Base-by-base conservation (phyloP, 2,888 invertebrate species). In the Pristionchus maxplancki region DNA sequence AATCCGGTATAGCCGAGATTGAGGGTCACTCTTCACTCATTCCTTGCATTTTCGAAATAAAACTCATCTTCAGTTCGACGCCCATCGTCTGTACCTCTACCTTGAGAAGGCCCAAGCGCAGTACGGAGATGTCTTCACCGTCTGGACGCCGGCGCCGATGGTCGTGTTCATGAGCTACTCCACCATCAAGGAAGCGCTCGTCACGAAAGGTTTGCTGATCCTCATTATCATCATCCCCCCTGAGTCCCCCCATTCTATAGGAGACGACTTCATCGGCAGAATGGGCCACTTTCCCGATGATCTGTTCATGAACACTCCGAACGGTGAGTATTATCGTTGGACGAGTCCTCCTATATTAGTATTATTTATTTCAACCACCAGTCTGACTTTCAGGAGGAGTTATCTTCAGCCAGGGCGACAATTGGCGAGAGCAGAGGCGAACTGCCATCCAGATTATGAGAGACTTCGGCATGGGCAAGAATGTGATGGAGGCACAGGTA, bases 391-490 rank as follows among this genome's bases (percentile, higher is more conserved):
- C n/a, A n/a, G 89, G 89, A 34, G 89, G 89, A 15, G 84, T 89
- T 15, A 74, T 87, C 48, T 89, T 89, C 83, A 71, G 84, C 40
- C 34, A 87, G 9, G 89, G 89, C 2, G 89, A 87, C 24, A 88
- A 82, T n/a, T 89, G 89, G 89, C 28, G 89, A 44, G 89, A 89
- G 40, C 89, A 89, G 37, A 48, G 89, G 67, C 20, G 89, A 9
- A 88, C 87, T 20, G 83, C 89, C 44, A 40, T 89, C 8, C 89
- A 89, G 6, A 89, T 89, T 37, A 31, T 89, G 84, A 67, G 89
- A 53, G 89, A 89, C 40, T 89, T 89, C 71, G 89, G 89, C 28
- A 85, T 89, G 48, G 89, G 89, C 31, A 89, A 82, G 67, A 89
- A 89, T 62, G 53, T 87, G 24, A 89, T 89, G 89, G 89, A 89